Percentiles rank a stretch among this genome's conserved stretches.
phyloP scores from a whole-genome alignment of 2,797 vertebrate species.

The Coracias cyanogaster region DNA sequence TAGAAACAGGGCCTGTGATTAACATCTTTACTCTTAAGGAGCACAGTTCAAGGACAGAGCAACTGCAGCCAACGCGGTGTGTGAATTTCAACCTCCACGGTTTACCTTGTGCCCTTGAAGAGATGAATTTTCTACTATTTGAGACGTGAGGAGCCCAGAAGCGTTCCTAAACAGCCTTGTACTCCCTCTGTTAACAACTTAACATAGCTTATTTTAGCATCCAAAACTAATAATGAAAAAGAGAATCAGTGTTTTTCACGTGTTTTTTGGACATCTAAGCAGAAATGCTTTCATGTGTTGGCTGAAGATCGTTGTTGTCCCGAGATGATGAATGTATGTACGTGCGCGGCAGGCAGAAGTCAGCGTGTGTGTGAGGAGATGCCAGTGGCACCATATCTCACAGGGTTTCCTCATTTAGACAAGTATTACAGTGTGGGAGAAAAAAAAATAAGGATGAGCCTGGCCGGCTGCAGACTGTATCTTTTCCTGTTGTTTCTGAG shows the following conservation, averaged over 20 bases:
- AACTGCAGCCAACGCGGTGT: not conserved
- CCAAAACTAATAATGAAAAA: not conserved
- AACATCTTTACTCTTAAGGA: not conserved
- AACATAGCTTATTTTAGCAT: not conserved
- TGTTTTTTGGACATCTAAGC: not conserved
- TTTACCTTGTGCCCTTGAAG: not conserved
- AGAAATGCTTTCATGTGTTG: not conserved
- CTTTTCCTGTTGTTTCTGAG: not conserved
- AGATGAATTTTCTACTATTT: slow-evolving; percentile 14
- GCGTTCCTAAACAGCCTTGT: not conserved
- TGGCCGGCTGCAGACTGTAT: not conserved
- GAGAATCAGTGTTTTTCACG: not conserved
- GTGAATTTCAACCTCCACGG: not conserved
- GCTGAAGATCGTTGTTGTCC: not conserved
- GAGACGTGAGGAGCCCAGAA: not conserved
- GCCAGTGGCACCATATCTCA: not conserved
- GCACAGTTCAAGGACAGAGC: not conserved
- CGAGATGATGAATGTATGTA: accelerated
- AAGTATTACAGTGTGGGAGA: not conserved
- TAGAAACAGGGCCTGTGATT: not conserved
- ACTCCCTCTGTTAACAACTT: not conserved
- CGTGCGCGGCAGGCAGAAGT: not conserved
- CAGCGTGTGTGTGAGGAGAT: not conserved
- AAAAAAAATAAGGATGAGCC: not conserved
- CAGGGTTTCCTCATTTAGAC: not conserved